Conservation (phyloP, 2,888 invertebrate species). For the Sphaeridia pumilis region DNA sequence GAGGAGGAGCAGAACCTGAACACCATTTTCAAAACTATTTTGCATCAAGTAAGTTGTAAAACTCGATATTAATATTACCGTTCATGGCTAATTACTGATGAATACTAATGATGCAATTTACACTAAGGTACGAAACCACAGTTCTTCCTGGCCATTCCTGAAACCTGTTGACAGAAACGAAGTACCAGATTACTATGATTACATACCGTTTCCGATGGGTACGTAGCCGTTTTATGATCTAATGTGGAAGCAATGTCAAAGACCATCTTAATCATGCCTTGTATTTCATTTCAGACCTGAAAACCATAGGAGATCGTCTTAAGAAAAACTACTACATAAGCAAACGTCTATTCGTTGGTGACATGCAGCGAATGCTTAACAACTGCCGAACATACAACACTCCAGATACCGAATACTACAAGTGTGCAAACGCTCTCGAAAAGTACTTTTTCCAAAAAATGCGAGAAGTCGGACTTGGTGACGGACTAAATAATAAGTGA, state of each 20-base stretch:
- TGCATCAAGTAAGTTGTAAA: constrained; percentile 53
- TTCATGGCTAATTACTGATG: not conserved
- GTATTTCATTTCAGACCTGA: constrained; percentile 58
- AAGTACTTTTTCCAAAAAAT: constrained; percentile 87
- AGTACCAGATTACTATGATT: constrained; percentile 92
- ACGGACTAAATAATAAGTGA: constrained; percentile 7
- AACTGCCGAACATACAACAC: constrained; percentile 94
- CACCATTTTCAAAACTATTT: constrained; percentile 46
- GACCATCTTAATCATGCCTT: constrained; percentile 9
- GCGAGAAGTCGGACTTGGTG: constrained; percentile 63
- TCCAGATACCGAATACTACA: constrained; percentile 85
- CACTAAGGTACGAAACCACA: constrained; percentile 60
- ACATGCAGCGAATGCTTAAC: constrained; percentile 88
- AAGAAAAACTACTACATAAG: constrained; percentile 80
- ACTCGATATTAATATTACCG: too few relatives aligned
- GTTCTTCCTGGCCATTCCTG: constrained; percentile 87
- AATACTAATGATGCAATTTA: too few relatives aligned
- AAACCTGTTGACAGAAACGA: constrained; percentile 83
- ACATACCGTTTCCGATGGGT: constrained; percentile 98
- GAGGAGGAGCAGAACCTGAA: constrained; percentile 30
- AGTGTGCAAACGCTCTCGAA: constrained; percentile 81
- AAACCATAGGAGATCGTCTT: constrained; percentile 73
- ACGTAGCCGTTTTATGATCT: too few relatives aligned
- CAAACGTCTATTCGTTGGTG: constrained; percentile 81
- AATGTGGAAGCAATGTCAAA: too few relatives aligned